Conservation (phyloP, 2,113 vertebrate species). For the Delphinapterus leucas region DNA sequence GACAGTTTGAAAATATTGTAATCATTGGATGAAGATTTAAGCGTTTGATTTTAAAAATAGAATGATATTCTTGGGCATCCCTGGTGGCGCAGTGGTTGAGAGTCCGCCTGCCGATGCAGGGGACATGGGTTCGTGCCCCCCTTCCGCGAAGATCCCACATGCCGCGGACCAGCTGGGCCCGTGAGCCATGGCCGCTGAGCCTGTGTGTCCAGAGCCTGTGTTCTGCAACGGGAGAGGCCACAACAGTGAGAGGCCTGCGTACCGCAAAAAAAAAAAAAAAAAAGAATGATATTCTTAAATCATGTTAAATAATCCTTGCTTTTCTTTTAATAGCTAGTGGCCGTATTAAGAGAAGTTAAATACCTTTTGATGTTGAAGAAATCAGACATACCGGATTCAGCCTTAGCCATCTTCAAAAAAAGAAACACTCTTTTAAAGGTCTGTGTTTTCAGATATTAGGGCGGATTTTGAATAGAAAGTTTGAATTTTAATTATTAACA, state of each 20-base stretch:
- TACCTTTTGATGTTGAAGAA: constrained; percentile 84
- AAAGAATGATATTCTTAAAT: not conserved
- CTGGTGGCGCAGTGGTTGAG: no score
- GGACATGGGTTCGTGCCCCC: no score
- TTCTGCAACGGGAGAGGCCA: no score
- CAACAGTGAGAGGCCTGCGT: no score
- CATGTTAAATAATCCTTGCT: not conserved
- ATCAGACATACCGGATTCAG: constrained; percentile 82
- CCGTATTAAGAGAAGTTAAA: constrained; percentile 88
- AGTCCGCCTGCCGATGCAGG: no score
- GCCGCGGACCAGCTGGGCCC: no score
- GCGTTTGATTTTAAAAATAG: not conserved
- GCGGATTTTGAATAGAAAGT: not conserved
- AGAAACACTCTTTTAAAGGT: constrained; percentile 86
- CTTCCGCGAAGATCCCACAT: no score
- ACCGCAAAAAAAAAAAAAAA: no score
- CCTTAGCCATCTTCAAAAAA: constrained; percentile 83
- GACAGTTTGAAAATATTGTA: not conserved
- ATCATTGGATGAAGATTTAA: not conserved
- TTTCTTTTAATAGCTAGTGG: constrained; percentile 79
- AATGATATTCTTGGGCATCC: not conserved
- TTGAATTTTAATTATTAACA: not conserved
- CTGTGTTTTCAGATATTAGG: constrained; percentile 7
- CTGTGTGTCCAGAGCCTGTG: no score
- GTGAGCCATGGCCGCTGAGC: no score